Evolutionary conservation across 2,888 invertebrate species (phyloP).

Genomic region (Drosophila monieri): DNA sequence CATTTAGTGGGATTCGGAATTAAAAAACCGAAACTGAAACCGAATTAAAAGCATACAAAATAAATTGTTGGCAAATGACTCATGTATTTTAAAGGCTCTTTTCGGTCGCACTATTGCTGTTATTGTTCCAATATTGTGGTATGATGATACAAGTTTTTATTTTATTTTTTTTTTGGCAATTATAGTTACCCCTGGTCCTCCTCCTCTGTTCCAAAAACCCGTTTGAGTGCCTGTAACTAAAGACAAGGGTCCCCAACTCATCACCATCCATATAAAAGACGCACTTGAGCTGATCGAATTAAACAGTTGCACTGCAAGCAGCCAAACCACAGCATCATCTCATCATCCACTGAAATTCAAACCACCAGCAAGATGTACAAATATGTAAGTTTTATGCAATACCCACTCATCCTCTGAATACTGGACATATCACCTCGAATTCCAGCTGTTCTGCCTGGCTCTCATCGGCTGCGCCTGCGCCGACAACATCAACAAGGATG

Average conservation of each 20-base stretch:
- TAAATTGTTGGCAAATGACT: conserved; percentile 78
- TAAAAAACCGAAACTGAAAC: conserved; percentile 56
- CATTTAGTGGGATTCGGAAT: conserved; percentile 34
- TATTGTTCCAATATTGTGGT: conserved; percentile 66
- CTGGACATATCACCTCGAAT: conserved; percentile 7
- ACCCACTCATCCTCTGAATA: not conserved
- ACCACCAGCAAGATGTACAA: conserved; percentile 59
- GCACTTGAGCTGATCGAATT: conserved; percentile 49
- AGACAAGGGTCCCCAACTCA: conserved; percentile 30
- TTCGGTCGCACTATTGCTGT: conserved; percentile 47
- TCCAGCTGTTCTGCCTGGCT: conserved; percentile 72
- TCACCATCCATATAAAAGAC: conserved; percentile 70
- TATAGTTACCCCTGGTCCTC: conserved; percentile 55
- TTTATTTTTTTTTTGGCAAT: conserved; percentile 69
- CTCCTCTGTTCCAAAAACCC: conserved; percentile 32
- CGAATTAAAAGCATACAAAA: conserved; percentile 65
- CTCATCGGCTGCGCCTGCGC: conserved; percentile 76
- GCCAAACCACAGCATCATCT: conserved; percentile 52
- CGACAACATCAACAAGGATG: conserved; percentile 82
- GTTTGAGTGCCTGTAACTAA: conserved; percentile 33
- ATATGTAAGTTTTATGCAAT: conserved; percentile 60
- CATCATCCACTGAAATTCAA: conserved; percentile 8
- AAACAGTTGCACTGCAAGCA: conserved; percentile 73
- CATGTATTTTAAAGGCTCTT: conserved; percentile 64
- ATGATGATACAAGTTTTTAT: conserved; percentile 35